These are phyloP conservation scores for Arnoldichthys spilopterus DNA, from an alignment of 2,797 vertebrate species.

Conservation along the genomic window DNA sequence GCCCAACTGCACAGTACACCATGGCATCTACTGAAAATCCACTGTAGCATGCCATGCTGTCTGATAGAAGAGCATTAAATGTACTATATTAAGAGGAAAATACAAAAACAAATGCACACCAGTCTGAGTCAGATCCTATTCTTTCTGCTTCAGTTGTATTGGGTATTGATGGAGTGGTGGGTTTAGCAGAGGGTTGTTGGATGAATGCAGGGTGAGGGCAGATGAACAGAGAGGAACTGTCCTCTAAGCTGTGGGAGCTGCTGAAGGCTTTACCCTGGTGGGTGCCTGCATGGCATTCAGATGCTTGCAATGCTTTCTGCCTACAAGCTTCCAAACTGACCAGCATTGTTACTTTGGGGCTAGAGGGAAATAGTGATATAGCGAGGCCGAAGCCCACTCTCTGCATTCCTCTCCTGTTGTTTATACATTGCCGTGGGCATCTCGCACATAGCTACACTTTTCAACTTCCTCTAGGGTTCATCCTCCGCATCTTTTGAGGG, in stretches of 20 bases:
- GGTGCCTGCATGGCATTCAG: constrained; percentile 80
- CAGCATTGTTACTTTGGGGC: constrained; percentile 78
- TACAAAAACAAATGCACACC: no score
- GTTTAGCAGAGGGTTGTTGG: neutral
- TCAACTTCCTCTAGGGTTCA: constrained; percentile 39
- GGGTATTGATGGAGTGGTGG: neutral
- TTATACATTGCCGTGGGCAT: constrained; percentile 53
- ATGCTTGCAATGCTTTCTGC: constrained; percentile 87
- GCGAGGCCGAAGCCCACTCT: constrained; percentile 76
- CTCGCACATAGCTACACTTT: constrained; percentile 28
- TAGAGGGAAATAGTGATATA: constrained; percentile 1
- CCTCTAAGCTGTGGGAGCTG: constrained; percentile 62
- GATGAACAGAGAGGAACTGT: constrained; percentile 79
- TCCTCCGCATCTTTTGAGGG: neutral
- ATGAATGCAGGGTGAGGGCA: constrained; percentile 37
- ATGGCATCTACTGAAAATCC: neutral
- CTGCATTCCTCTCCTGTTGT: constrained; percentile 76
- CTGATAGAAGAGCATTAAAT: neutral
- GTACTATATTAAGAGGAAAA: neutral
- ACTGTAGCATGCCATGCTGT: no score
- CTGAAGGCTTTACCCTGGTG: constrained; percentile 65
- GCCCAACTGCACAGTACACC: neutral
- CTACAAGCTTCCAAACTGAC: constrained; percentile 74
- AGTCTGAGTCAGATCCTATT: neutral
- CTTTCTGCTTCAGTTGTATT: neutral